These are phyloP conservation scores for Saccostrea echinata DNA, from an alignment of 1,140 invertebrate genomes.

Conservation along the genomic window DNA sequence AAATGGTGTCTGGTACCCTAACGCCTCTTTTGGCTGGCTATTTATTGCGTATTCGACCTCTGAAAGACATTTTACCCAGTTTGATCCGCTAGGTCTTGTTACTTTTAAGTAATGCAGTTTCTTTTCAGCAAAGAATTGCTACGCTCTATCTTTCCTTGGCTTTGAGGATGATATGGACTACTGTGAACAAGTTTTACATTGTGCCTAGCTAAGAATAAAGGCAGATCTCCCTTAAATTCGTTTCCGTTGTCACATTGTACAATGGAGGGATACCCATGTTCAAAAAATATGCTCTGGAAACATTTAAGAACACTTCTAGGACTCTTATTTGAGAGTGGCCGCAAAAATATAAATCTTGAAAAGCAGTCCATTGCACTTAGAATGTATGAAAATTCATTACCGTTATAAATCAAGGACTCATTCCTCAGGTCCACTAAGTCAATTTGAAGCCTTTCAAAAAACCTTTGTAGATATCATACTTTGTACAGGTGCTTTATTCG, in stretches of 20 bases:
- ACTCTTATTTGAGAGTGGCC: too few species aligned
- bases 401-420: neutral
- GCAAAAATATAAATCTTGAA: conserved; percentile 25
- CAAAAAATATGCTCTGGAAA: neutral
- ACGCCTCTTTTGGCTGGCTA: too few species aligned
- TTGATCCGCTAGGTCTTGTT: neutral
- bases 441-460: conserved; percentile 29
- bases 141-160: too few species aligned
- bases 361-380: too few species aligned
- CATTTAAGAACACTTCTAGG: neutral
- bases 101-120: neutral
- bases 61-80: too few species aligned
- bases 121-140: neutral
- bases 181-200: too few species aligned
- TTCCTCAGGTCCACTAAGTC: conserved; percentile 31
- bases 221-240: conserved; percentile 36
- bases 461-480: neutral
- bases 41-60: too few species aligned
- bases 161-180: too few species aligned
- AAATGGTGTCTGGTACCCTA: conserved; percentile 17
- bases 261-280: conserved; percentile 28
- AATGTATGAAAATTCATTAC: too few species aligned
- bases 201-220: neutral
- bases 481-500: neutral
- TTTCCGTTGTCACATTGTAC: too few species aligned